These are phyloP conservation scores for Xiphias gladius DNA, from an alignment of 2,113 vertebrate species.

Conservation along the genomic window DNA sequence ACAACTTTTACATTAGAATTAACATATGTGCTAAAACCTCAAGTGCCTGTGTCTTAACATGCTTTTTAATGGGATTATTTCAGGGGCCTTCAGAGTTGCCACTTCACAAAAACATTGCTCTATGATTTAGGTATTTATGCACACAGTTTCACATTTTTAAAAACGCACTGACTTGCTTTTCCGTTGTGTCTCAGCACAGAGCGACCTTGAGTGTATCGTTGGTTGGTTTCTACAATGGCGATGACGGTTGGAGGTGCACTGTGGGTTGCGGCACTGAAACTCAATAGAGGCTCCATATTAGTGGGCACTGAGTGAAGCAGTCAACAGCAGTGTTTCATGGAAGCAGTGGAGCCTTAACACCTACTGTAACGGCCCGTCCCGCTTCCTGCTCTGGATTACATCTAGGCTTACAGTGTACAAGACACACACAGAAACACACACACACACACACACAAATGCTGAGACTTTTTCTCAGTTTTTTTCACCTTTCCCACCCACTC, in stretches of 20 bases:
- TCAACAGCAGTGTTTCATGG: conserved; percentile 77
- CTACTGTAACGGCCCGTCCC: conserved; percentile 70
- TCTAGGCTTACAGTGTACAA: conserved; percentile 57
- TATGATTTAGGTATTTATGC: conserved; percentile 29
- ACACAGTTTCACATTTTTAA: conserved; percentile 32
- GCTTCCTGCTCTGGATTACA: conserved; percentile 81
- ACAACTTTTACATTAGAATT: conserved; percentile 11
- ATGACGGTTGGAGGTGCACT: conserved; percentile 41
- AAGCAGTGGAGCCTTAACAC: conserved; percentile 78
- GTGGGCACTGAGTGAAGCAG: conserved; percentile 79
- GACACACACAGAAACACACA: conserved; percentile 31
- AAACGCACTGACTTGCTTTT: conserved; percentile 13
- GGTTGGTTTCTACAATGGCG: conserved; percentile 36
- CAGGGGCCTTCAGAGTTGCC: conserved; percentile 1
- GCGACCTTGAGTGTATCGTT: conserved; percentile 61
- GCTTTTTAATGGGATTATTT: conserved; percentile 24
- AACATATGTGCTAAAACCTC: conserved; percentile 18
- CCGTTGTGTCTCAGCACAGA: conserved; percentile 14
- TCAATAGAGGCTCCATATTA: conserved; percentile 75
- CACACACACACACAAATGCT: conserved; percentile 32
- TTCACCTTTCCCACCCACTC: conserved; percentile 54
- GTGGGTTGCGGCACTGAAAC: conserved; percentile 55
- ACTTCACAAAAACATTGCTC: conserved; percentile 28
- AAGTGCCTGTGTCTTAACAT: conserved; percentile 4
- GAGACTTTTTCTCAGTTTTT: conserved; percentile 20